Evolutionary conservation across 2,113 vertebrate genomes (phyloP).

Genomic region (Poicephalus meyeri): DNA sequence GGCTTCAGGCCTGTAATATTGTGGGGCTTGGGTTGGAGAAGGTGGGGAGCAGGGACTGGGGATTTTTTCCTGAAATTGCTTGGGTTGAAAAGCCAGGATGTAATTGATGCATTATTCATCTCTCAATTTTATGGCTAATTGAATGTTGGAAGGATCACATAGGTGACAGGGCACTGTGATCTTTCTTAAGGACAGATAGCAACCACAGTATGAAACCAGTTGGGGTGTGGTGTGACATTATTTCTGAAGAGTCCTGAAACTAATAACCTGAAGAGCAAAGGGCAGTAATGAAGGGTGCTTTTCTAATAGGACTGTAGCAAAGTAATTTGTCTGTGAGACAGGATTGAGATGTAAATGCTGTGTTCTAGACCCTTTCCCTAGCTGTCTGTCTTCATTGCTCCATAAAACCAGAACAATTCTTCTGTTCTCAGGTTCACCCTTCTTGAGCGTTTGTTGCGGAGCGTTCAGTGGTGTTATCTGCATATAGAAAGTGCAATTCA

Average conservation of each 20-base stretch:
- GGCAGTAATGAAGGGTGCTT: background rate
- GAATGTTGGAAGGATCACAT: background rate
- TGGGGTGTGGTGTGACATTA: background rate
- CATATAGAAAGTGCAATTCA: background rate
- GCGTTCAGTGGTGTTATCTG: slow-evolving; percentile 2
- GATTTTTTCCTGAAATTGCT: background rate
- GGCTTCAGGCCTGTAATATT: background rate
- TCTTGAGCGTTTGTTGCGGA: background rate
- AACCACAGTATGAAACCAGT: background rate
- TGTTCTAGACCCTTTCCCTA: background rate
- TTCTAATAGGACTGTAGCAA: background rate
- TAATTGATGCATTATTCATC: background rate
- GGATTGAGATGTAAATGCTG: accelerated
- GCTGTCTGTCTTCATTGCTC: background rate
- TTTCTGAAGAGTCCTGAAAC: background rate
- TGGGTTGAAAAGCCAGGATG: background rate
- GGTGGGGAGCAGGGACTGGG: background rate
- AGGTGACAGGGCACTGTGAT: background rate
- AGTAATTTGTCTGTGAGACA: background rate
- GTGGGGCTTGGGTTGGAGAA: background rate
- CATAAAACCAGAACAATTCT: background rate
- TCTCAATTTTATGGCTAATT: background rate
- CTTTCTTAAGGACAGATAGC: background rate
- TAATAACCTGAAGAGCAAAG: background rate
- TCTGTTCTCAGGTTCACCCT: background rate